Percentiles rank a stretch among this genome's conserved stretches.
Conservation (phyloP, 2,113 vertebrate genomes). For the Pluvianellus socialis region DNA sequence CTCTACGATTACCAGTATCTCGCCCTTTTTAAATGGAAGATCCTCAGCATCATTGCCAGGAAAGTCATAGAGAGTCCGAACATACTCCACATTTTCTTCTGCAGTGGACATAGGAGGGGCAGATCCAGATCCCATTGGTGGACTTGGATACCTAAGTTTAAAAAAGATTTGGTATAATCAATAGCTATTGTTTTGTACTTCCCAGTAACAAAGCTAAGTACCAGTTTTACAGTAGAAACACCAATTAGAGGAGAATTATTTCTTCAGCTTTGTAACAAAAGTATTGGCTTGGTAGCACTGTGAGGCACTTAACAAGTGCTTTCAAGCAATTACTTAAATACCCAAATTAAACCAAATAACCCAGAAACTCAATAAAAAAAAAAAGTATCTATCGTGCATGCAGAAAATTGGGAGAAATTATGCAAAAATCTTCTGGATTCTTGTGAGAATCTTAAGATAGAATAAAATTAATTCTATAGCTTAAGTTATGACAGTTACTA, state of each 20-base stretch:
- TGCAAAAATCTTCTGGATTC: neutral
- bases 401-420: neutral
- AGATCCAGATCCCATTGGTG: constrained; percentile 77
- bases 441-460: neutral
- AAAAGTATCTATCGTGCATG: neutral
- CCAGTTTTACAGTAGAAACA: neutral
- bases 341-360: neutral
- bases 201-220: neutral
- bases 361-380: neutral
- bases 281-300: neutral
- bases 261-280: neutral
- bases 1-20: constrained; percentile 92
- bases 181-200: neutral
- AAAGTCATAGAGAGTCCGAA: constrained; percentile 98
- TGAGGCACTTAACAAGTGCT: neutral
- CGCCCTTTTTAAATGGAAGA: constrained; percentile 95
- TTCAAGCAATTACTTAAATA: neutral
- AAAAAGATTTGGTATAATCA: neutral
- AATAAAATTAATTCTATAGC: neutral
- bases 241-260: neutral
- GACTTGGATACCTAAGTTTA: constrained; percentile 83
- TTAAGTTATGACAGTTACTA: neutral
- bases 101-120: constrained; percentile 68
- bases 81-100: constrained; percentile 92
- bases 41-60: constrained; percentile 95